Base-by-base conservation (phyloP, 2,888 invertebrate genomes). In the Ophraella communa region DNA sequence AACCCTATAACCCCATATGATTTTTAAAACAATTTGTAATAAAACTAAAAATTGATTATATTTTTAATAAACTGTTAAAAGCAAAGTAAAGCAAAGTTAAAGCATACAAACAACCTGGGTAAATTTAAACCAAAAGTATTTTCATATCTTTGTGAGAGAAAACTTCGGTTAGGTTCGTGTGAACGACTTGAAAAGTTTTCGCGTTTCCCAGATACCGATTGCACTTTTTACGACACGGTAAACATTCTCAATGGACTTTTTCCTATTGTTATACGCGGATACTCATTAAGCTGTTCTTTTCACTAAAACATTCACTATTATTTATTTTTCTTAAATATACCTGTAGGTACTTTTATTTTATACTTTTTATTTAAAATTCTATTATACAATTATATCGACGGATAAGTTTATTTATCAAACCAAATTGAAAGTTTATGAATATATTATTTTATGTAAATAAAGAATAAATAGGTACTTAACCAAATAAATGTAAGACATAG, bases 151-250 rank as follows among this genome's bases (percentile, higher is more conserved):
- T 73, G 71, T 71, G 68, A 69, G 64, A 39, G 65, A 63, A 70
- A 74, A 72, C 67, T 73, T 71, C 69, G 71, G 72, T 73, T 72
- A 68, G 71, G 71, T 72, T 65, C 56, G 42, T 64, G 71, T 70
- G 71, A 73, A 73, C 71, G 72, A 67, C 72, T 66, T 64, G 67
- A 69, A 67, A 66, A 70, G 70, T 67, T 68, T 65, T 66, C 67
- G 71, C 65, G 62, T 67, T 64, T 18, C 39, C 55, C 59, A 24
- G 62, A 49, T 59, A 60, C 49, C 54, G 53, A 64, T 56, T 71
- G 70, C 66, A 65, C 66, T 68, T 66, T 70, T 68, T 66, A 62
- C 62, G 35, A 49, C 39, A 52, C 63, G 10, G 66, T 66, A 66
- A 64, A 65, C 60, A 65, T 52, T 58, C 60, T 56, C 52, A 57